These are phyloP conservation scores for Hippasteria phrygiana DNA, from an alignment of 53 echinoderm and acorn worm genomes.

Conservation along the genomic window DNA sequence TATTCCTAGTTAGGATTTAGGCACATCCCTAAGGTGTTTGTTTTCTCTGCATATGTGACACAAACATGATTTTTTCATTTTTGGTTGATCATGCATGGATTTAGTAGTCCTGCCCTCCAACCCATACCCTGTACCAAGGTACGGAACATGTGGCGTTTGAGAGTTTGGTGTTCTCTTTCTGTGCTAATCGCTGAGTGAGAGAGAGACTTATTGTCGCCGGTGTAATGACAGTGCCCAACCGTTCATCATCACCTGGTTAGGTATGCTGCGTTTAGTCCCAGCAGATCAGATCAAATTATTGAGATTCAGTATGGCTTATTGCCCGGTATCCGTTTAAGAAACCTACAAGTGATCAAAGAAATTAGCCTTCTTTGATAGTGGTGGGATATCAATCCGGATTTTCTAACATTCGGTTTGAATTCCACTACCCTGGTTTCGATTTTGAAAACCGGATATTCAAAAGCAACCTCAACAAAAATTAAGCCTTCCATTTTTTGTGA, in stretches of 20 bases:
- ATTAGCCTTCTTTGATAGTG: too few relatives aligned
- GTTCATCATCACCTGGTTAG: constrained; percentile 1
- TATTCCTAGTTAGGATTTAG: neutral
- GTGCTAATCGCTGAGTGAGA: neutral
- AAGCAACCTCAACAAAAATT: too few relatives aligned
- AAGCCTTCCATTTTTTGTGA: too few relatives aligned
- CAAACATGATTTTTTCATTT: constrained; percentile 12
- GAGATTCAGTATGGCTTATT: too few relatives aligned
- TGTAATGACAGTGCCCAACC: neutral
- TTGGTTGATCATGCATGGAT: neutral
- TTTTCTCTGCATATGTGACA: neutral
- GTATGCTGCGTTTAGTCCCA: neutral
- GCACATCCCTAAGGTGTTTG: neutral
- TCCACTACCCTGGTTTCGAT: too few relatives aligned
- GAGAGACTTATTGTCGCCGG: neutral
- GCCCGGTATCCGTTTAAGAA: too few relatives aligned
- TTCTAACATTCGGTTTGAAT: too few relatives aligned
- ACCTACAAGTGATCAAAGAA: too few relatives aligned
- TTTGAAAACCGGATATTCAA: too few relatives aligned
- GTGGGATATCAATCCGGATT: too few relatives aligned
- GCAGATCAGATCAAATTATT: neutral
- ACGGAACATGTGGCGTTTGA: constrained; percentile 11
- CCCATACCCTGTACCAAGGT: neutral
- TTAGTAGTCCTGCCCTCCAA: constrained; percentile 1
- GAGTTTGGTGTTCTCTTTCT: neutral